These are phyloP conservation scores for Colaptes auratus DNA, from an alignment of 2,113 vertebrate genomes.

Conservation along the genomic window DNA sequence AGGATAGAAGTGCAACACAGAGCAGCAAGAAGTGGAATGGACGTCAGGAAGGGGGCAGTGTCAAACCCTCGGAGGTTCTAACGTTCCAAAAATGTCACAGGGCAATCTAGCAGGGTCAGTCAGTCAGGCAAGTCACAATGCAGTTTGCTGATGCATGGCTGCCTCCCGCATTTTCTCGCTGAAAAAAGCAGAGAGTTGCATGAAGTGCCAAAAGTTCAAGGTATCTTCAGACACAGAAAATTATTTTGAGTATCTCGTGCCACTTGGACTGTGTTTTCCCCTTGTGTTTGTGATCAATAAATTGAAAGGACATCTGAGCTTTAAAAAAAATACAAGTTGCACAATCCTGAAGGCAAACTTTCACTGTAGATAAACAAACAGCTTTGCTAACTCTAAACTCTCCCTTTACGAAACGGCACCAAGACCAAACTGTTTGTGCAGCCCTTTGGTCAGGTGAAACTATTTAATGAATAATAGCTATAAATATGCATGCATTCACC, in stretches of 20 bases:
- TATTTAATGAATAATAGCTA: slow-evolving; percentile 14
- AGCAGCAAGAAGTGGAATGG: neutral
- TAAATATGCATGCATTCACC: neutral
- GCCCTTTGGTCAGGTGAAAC: neutral
- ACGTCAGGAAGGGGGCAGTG: neutral
- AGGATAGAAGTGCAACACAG: neutral
- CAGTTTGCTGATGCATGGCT: neutral
- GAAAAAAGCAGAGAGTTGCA: neutral
- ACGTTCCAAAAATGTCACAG: neutral
- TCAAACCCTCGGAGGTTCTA: neutral
- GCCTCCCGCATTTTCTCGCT: neutral
- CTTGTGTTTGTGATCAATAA: neutral
- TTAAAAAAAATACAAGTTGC: neutral
- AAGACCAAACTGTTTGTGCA: neutral
- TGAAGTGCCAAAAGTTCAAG: neutral
- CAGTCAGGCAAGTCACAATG: neutral
- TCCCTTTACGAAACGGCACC: neutral
- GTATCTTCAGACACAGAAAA: neutral
- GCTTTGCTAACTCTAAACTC: neutral
- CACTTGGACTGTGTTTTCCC: neutral
- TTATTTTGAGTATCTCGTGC: neutral
- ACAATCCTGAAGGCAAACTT: neutral
- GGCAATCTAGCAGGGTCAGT: neutral
- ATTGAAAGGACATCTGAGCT: neutral
- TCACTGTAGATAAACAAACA: neutral